These are phyloP conservation scores for Tiliqua scincoides DNA, from an alignment of 2,113 vertebrate genomes.

Conservation along the genomic window DNA sequence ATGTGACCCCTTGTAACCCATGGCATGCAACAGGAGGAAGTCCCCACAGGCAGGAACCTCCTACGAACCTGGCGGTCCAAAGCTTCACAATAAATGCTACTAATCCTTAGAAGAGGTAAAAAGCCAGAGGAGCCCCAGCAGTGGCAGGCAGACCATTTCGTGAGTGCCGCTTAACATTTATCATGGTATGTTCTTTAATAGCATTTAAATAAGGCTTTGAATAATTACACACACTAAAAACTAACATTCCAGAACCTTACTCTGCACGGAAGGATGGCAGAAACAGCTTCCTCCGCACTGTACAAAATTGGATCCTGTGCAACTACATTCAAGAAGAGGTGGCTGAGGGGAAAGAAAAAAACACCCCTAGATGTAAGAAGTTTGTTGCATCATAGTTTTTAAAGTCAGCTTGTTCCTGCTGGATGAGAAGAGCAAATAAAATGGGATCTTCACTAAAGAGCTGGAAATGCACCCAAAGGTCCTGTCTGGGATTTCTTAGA, in stretches of 20 bases:
- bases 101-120: conserved; percentile 63
- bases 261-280: conserved; percentile 72
- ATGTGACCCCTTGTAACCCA: too few relatives aligned
- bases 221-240: conserved; percentile 78
- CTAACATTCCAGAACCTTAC: conserved; percentile 76
- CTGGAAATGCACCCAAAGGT: conserved; percentile 33
- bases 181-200: conserved; percentile 79
- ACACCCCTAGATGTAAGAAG: background rate
- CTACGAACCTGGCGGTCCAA: conserved; percentile 35
- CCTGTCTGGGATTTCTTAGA: conserved; percentile 40
- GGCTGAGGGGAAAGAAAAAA: conserved; percentile 13
- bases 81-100: conserved; percentile 45
- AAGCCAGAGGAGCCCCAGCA: conserved; percentile 63
- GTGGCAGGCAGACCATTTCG: conserved; percentile 73
- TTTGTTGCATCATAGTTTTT: conserved; percentile 28
- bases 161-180: conserved; percentile 83
- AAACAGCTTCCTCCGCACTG: conserved; percentile 60
- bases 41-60: conserved; percentile 52
- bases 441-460: background rate
- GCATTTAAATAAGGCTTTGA: conserved; percentile 84
- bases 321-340: conserved; percentile 78
- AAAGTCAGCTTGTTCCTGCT: conserved; percentile 44
- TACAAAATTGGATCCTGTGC: conserved; percentile 63
- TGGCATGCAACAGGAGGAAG: background rate
- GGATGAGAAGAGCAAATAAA: conserved; percentile 44